These are phyloP conservation scores for Pseudopodoces humilis DNA, from an alignment of 2,113 vertebrate genomes.

Conservation along the genomic window DNA sequence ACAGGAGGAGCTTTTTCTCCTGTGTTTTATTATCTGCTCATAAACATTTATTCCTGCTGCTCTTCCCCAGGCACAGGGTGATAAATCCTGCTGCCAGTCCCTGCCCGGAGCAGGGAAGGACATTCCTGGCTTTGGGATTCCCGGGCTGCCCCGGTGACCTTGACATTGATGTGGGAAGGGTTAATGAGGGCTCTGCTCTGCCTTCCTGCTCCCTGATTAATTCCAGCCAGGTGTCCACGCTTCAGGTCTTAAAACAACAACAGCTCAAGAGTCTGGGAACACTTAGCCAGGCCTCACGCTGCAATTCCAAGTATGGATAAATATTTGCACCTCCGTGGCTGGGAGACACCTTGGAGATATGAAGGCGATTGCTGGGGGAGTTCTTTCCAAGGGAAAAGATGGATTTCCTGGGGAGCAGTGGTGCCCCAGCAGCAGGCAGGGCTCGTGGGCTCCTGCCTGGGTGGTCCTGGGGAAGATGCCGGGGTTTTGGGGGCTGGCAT, in stretches of 20 bases:
- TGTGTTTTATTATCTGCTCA: not conserved
- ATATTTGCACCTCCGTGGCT: constrained; percentile 62
- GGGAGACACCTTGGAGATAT: constrained; percentile 28
- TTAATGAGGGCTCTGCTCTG: constrained; percentile 25
- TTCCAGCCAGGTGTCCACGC: constrained; percentile 51
- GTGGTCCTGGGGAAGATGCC: not conserved
- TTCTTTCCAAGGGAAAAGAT: not conserved
- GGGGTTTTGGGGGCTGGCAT: not conserved
- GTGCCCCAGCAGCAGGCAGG: not conserved
- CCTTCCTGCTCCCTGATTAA: constrained; percentile 12
- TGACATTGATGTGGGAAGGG: not conserved
- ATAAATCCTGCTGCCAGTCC: not conserved
- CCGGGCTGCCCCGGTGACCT: not conserved
- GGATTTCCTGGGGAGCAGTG: not conserved
- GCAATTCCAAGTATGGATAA: constrained; percentile 66
- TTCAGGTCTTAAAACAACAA: constrained; percentile 50
- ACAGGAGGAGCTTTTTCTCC: not conserved
- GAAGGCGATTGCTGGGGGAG: not conserved
- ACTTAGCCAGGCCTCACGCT: not conserved
- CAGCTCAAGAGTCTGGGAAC: not conserved
- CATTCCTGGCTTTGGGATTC: not conserved
- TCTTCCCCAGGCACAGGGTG: accelerated
- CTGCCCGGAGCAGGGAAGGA: not conserved
- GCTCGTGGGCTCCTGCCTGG: not conserved
- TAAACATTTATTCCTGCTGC: not conserved